These are phyloP conservation scores for Colossoma macropomum DNA, from an alignment of 2,113 vertebrate genomes.

Conservation along the genomic window DNA sequence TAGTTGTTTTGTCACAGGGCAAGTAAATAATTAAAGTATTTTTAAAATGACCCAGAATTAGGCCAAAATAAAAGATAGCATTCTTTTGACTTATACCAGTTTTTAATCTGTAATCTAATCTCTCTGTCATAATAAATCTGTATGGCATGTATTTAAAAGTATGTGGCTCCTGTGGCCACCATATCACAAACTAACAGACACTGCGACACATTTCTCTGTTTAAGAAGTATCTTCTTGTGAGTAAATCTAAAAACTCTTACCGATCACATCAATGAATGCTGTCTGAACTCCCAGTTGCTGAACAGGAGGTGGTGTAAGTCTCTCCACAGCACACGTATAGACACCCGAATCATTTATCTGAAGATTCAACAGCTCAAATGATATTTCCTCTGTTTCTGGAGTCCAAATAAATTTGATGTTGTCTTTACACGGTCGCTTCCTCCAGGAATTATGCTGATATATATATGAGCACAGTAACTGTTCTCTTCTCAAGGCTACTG, in stretches of 20 bases:
- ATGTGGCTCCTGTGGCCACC: too few species aligned
- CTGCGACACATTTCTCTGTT: too few species aligned
- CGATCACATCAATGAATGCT: constrained; percentile 30
- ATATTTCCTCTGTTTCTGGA: constrained; percentile 33
- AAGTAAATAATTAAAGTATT: too few species aligned
- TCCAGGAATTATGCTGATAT: not conserved
- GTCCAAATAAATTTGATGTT: constrained; percentile 24
- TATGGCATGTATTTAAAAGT: too few species aligned
- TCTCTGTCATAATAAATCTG: too few species aligned
- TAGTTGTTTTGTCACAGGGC: too few species aligned
- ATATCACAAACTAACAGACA: too few species aligned
- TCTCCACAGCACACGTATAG: constrained; percentile 35
- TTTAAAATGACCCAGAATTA: too few species aligned
- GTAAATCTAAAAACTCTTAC: constrained; percentile 22
- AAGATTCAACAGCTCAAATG: constrained; percentile 34
- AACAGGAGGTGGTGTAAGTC: constrained; percentile 29
- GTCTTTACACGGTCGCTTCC: not conserved
- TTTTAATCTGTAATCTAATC: too few species aligned
- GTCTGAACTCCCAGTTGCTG: not conserved
- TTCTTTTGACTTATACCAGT: too few species aligned
- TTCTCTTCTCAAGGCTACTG: not conserved
- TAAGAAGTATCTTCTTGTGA: too few species aligned
- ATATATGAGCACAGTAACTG: not conserved
- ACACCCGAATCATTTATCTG: constrained; percentile 29
- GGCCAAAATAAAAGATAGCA: too few species aligned